Conservation (phyloP, 2,888 invertebrate species). For the Pachycephus smyrnensis region DNA sequence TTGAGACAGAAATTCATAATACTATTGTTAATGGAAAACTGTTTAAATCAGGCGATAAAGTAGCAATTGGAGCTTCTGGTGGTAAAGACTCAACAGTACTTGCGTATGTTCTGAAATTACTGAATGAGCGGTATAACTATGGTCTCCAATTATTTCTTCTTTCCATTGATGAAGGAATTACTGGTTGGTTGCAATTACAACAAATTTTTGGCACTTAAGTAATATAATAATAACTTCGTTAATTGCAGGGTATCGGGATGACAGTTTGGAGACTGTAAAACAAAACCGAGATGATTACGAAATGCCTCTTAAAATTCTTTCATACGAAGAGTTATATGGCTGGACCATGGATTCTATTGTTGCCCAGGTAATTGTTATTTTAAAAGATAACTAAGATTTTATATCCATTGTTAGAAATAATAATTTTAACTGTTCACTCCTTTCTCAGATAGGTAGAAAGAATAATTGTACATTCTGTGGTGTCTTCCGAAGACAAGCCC, state of each 20-base stretch:
- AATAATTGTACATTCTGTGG: constrained; percentile 98
- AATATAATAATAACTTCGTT: background rate
- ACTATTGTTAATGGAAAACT: constrained; percentile 86
- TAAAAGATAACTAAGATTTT: background rate
- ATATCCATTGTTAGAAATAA: constrained; percentile 36
- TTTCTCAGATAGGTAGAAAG: constrained; percentile 77
- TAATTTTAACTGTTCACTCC: background rate
- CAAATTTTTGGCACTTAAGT: background rate
- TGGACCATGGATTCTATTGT: constrained; percentile 99
- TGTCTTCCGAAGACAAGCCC: constrained; percentile 94
- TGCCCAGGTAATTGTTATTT: constrained; percentile 71
- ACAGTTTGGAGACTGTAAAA: constrained; percentile 96
- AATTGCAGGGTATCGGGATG: constrained; percentile 84
- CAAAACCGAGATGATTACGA: constrained; percentile 93
- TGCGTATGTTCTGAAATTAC: constrained; percentile 89
- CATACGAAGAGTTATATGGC: constrained; percentile 97
- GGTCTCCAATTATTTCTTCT: constrained; percentile 89
- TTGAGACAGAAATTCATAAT: constrained; percentile 94
- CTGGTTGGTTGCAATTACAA: constrained; percentile 69
- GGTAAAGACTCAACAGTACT: constrained; percentile 98
- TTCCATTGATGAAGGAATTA: constrained; percentile 99
- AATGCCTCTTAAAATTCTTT: constrained; percentile 93
- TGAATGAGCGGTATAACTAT: constrained; percentile 93
- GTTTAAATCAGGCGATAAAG: constrained; percentile 85
- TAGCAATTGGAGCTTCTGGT: constrained; percentile 94